Evolutionary conservation across 2,888 invertebrate genomes (phyloP), one percentile per base, ranked within the genome.

Genomic region (Diarsia rubi): DNA sequence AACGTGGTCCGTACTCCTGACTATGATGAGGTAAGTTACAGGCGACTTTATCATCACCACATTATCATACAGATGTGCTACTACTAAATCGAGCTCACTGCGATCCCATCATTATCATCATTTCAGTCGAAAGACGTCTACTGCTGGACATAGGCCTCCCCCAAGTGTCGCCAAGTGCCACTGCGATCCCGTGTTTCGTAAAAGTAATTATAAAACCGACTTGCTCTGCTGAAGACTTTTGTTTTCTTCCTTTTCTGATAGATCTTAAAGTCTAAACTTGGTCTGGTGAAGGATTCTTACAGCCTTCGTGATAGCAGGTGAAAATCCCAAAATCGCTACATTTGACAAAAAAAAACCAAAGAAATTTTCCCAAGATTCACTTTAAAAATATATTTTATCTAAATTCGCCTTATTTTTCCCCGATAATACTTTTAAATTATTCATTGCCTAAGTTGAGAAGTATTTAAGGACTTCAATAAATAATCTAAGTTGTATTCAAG

Each of bases 1-100:
- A 95, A 97, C 73, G 94, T 96, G 14, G 95, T 97, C 0, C 97
- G 97, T 76, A 95, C 96, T 76, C 97, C 96, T 8, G 97, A 97
- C 88, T 97, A 93, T 82, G 96, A 92, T 82, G 97, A 93, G 96
- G 96, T 94, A 90, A 91, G 82, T 14, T 45, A 31, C 3, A 19
- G 31, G 19, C 9, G 1, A 59, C 27, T 19, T 19, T 27, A 59
- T 31, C 19, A 59, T 31, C 31, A 59, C 19, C 19, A 59, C 19
- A 19, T 31, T 19, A 31, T 19, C 27, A 31, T 11, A 19, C 27
- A 59, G 27, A 24, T 16, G 5, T 54, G 2, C n/a, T 5, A 54
- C 52, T 14, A 24, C 14, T 54, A 24, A 14, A 54, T 2, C 1
- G 1, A 24, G 5, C 54, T 4, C 3, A 54, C 54, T 24, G 24